Evolutionary conservation across 2,797 vertebrate species (phyloP).

Genomic region (Sebastes vulpes): DNA sequence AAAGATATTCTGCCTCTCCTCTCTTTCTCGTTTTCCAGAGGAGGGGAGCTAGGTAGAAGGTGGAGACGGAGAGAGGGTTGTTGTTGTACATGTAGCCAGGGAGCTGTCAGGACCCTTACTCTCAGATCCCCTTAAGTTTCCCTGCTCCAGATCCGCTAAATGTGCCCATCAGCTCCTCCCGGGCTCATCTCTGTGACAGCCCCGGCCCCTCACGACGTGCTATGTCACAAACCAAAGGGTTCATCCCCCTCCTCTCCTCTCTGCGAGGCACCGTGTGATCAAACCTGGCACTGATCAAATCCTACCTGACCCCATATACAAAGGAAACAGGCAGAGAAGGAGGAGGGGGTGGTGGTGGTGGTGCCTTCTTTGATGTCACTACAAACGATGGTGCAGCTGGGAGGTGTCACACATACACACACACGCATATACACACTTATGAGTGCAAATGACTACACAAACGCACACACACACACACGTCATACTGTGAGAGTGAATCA

Average conservation of each 20-base stretch:
- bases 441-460: slow-evolving; percentile 55
- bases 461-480: slow-evolving; percentile 1
- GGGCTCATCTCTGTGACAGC: slow-evolving; percentile 78
- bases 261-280: slow-evolving; percentile 79
- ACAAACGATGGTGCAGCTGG: slow-evolving; percentile 80
- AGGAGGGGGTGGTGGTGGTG: slow-evolving; percentile 17
- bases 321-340: slow-evolving; percentile 61
- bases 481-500: slow-evolving; percentile 56
- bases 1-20: slow-evolving; percentile 35
- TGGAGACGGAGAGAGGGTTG: slow-evolving; percentile 32
- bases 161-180: slow-evolving; percentile 70
- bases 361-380: slow-evolving; percentile 84
- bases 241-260: slow-evolving; percentile 54
- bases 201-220: slow-evolving; percentile 53
- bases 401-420: slow-evolving; percentile 61
- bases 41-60: slow-evolving; percentile 39
- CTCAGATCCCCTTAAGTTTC: slow-evolving; percentile 74
- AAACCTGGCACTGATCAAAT: slow-evolving; percentile 86
- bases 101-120: slow-evolving; percentile 73
- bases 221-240: slow-evolving; percentile 84
- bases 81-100: slow-evolving; percentile 57
- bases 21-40: background rate
- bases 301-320: slow-evolving; percentile 79
- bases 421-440: slow-evolving; percentile 34
- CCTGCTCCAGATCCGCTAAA: slow-evolving; percentile 63